Evolutionary conservation across 2,113 vertebrate genomes (phyloP).

Genomic region (Oxygymnocypris stewartii): DNA sequence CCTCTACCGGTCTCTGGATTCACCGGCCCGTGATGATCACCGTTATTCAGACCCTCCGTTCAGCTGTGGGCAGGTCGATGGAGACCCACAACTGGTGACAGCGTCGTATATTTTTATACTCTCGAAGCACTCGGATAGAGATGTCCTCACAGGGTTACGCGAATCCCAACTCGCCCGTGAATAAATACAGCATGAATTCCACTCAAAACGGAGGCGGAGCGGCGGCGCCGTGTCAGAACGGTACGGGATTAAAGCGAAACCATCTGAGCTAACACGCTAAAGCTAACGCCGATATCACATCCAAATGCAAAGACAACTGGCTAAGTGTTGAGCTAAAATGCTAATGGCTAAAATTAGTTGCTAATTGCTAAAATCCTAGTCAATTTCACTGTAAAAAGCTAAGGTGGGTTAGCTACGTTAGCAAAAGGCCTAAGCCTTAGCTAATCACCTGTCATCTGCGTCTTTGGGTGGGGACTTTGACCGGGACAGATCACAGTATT

Average conservation of each 20-base stretch:
- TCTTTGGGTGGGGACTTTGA: not conserved
- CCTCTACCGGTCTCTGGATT: not conserved
- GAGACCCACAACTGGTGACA: constrained; percentile 48
- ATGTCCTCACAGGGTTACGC: constrained; percentile 80
- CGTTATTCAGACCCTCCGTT: constrained; percentile 12
- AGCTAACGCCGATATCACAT: not conserved
- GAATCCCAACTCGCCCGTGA: constrained; percentile 63
- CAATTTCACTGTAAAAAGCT: not conserved
- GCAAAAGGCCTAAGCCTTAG: not conserved
- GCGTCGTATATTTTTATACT: not conserved
- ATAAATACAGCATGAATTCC: constrained; percentile 64
- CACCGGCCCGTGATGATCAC: constrained; percentile 16
- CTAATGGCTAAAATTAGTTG: not conserved
- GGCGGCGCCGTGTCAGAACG: constrained; percentile 75
- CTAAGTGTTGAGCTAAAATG: not conserved
- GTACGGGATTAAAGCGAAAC: constrained; percentile 64
- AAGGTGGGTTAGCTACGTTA: not conserved
- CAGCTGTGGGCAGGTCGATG: constrained; percentile 40
- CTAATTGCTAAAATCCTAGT: not conserved
- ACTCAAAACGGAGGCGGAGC: constrained; percentile 69
- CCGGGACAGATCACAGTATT: not conserved
- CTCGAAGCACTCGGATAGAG: constrained; percentile 29
- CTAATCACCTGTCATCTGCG: constrained; percentile 1
- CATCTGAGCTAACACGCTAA: constrained; percentile 13
- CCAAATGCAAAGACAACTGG: not conserved